Percentiles rank a stretch among this genome's conserved stretches.
Evolutionary conservation across 2,797 vertebrate species (phyloP).

Genomic region (Tympanoctomys barrerae): DNA sequence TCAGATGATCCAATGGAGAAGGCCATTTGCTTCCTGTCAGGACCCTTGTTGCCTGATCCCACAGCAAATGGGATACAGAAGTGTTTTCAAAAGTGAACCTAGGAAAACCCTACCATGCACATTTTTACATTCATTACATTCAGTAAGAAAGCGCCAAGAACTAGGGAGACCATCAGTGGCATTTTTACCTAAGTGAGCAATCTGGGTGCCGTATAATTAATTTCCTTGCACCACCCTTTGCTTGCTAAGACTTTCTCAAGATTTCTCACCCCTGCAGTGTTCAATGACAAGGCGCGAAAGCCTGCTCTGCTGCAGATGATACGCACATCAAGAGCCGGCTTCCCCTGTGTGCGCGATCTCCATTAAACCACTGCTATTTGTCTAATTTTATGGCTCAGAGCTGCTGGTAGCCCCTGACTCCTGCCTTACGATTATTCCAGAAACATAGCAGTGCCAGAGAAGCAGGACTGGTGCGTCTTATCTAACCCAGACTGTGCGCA

Average conservation of each 20-base stretch:
- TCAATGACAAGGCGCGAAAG: conserved; percentile 18
- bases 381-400: not conserved
- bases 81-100: not conserved
- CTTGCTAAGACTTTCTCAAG: conserved; percentile 38
- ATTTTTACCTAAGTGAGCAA: conserved; percentile 60
- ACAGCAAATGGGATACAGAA: not conserved
- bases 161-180: not conserved
- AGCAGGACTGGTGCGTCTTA: not conserved
- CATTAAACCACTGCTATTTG: not conserved
- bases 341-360: not conserved
- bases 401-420: not conserved
- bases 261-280: conserved; percentile 58
- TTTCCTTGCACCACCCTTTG: conserved; percentile 55
- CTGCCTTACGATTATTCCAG: not conserved
- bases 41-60: not conserved
- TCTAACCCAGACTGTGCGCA: not conserved
- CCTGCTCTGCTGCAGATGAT: conserved; percentile 11
- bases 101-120: not conserved
- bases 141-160: conserved; percentile 27
- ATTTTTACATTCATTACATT: not conserved
- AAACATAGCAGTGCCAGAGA: not conserved
- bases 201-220: conserved; percentile 50
- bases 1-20: not conserved
- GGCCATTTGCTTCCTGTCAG: conserved; percentile 7
- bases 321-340: not conserved